Percentiles rank a stretch among this genome's conserved stretches.
These are phyloP conservation scores for Sardina pilchardus DNA, from an alignment of 2,113 vertebrate species.

Conservation along the genomic window DNA sequence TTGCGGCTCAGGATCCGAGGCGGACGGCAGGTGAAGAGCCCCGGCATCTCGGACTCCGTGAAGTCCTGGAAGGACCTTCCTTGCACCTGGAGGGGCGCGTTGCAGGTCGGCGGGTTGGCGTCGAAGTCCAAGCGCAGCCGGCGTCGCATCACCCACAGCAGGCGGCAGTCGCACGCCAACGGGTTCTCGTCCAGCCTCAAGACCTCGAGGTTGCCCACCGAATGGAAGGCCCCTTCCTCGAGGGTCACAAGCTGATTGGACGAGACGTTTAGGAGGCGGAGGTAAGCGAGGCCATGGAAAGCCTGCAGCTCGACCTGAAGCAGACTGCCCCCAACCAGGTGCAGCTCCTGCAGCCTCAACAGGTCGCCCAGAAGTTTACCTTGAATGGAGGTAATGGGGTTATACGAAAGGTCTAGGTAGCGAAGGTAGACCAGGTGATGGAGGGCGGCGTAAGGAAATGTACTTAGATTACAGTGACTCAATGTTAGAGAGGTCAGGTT, in stretches of 20 bases:
- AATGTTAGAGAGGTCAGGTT: constrained; percentile 82
- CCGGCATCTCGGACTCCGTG: constrained; percentile 62
- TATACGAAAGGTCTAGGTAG: constrained; percentile 81
- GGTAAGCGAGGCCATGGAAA: constrained; percentile 71
- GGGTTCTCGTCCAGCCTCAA: constrained; percentile 80
- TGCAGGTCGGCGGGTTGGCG: constrained; percentile 65
- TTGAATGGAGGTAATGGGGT: constrained; percentile 77
- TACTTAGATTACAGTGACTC: constrained; percentile 74
- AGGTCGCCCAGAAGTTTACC: constrained; percentile 69
- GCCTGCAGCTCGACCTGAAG: constrained; percentile 69
- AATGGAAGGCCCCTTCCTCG: constrained; percentile 75
- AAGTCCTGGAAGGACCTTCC: constrained; percentile 74
- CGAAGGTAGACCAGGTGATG: constrained; percentile 78
- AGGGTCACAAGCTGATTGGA: constrained; percentile 78
- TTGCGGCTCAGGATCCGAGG: constrained; percentile 70
- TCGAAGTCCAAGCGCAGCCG: constrained; percentile 70
- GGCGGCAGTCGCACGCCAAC: constrained; percentile 83
- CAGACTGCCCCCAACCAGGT: constrained; percentile 72
- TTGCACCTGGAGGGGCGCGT: constrained; percentile 64
- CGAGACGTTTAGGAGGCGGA: constrained; percentile 78
- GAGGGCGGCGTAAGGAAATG: constrained; percentile 74
- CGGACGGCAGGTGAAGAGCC: constrained; percentile 76
- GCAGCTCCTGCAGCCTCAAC: constrained; percentile 80
- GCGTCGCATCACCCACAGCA: constrained; percentile 78
- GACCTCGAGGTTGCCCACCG: constrained; percentile 69